phyloP scores from a whole-genome alignment of 1,140 invertebrate genomes.

The Pseudomyrmex cubaensis region DNA sequence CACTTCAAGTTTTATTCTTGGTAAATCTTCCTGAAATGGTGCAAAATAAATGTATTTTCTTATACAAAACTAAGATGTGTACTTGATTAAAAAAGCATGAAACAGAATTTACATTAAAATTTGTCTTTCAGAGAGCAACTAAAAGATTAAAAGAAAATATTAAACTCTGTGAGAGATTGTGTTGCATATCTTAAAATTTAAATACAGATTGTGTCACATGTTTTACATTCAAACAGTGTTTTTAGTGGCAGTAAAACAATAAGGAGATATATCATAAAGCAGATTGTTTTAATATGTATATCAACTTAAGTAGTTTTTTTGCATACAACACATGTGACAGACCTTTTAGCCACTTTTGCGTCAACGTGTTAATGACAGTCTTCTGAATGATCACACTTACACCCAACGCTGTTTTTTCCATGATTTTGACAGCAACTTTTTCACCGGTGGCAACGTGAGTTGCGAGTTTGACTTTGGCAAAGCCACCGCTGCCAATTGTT shows the following conservation, averaged over 20 bases:
- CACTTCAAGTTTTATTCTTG: constrained; percentile 92
- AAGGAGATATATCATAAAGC: too few relatives aligned
- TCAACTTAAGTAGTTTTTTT: too few relatives aligned
- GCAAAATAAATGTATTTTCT: constrained; percentile 7
- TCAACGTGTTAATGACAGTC: too few relatives aligned
- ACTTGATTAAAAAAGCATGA: neutral
- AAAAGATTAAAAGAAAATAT: too few relatives aligned
- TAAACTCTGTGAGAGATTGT: too few relatives aligned
- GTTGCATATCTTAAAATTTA: too few relatives aligned
- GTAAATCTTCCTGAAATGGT: constrained; percentile 90
- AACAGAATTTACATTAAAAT: neutral
- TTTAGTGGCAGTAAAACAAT: too few relatives aligned
- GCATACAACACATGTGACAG: too few relatives aligned
- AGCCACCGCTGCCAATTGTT: constrained; percentile 91
- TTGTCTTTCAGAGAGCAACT: neutral
- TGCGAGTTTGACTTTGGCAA: constrained; percentile 93
- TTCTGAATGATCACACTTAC: constrained; percentile 84
- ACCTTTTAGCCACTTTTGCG: too few relatives aligned
- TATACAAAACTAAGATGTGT: neutral
- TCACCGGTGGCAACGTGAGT: constrained; percentile 92
- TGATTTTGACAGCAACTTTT: constrained; percentile 95
- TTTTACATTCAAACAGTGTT: too few relatives aligned
- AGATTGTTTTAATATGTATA: too few relatives aligned
- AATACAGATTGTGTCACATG: too few relatives aligned
- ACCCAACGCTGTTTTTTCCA: constrained; percentile 91